Evolutionary conservation across 2,797 vertebrate species (phyloP), one percentile per base, ranked within the genome.

Genomic region (Perdix hodgsoniae): DNA sequence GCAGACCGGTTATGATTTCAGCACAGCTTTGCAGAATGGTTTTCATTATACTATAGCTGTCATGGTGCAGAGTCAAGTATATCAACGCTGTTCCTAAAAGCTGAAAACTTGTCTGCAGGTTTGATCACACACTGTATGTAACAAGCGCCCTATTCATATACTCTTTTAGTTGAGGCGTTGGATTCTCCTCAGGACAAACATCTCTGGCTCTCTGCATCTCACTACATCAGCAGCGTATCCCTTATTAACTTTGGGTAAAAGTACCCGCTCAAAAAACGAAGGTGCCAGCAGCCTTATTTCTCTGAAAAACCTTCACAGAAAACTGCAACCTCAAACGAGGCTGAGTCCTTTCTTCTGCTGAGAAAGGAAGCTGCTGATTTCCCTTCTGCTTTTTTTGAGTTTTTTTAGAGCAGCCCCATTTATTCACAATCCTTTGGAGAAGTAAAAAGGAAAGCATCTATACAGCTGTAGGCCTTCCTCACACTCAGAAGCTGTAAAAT

Each of bases 361-460:
- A 69, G 11, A 31, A 60, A 88, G 44, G 24, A 90, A 88, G 21
- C 5, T 29, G 16, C 31, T 69, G 23, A 33, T 78, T 74, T 70
- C 59, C 61, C 26, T 65, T 80, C 27, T 29, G 2, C 35, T 70
- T 4, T 35, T 35, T 42, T 22, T n/a, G 31, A n/a, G 16, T 13
- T 15, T 35, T 45, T 72, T 69, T 42, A 88, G 72, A 83, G 23
- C 14, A 31, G 42, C 19, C 22, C 39, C 59, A 63, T 19, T 59
- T 65, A 82, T 67, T 73, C 45, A 74, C 61, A 92, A 83, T 77
- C 45, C 50, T 80, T 72, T 47, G 65, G 49, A 94, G 69, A 89
- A 92, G 50, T 31, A 50, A 80, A 67, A 86, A 76, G 31, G 31
- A 83, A 90, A 95, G 75, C 44, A 81, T 63, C 39, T 78, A 9